Conservation (phyloP, 2,113 vertebrate genomes). For the Ginglymostoma cirratum region DNA sequence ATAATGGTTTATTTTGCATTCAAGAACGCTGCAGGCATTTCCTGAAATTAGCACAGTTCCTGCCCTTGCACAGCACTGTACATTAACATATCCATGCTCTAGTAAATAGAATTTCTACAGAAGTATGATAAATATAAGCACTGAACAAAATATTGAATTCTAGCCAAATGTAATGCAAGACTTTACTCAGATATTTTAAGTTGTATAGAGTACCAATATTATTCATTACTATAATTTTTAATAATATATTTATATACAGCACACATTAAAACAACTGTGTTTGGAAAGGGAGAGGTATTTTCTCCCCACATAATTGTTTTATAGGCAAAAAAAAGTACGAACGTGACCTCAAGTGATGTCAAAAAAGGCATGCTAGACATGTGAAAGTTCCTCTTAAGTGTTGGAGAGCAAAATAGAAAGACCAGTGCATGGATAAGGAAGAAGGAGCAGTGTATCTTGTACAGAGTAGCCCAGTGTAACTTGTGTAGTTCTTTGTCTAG, state of each 20-base stretch:
- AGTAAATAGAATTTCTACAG: constrained; percentile 8
- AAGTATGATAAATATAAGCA: background rate
- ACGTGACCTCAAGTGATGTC: background rate
- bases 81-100: constrained; percentile 1
- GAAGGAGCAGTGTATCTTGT: no score
- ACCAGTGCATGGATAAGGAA: background rate
- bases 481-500: background rate
- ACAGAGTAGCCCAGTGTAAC: background rate
- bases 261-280: background rate
- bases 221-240: background rate
- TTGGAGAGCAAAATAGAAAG: background rate
- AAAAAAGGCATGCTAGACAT: background rate
- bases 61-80: background rate
- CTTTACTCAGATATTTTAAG: background rate
- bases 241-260: background rate
- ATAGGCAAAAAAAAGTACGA: background rate
- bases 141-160: background rate
- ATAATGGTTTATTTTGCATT: constrained; percentile 24
- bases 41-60: constrained; percentile 34
- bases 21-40: constrained; percentile 4
- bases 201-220: background rate
- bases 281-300: background rate
- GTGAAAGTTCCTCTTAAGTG: background rate
- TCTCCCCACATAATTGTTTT: background rate
- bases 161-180: background rate